Evolutionary conservation across 2,797 vertebrate species (phyloP).

Genomic region (Sebastes hubbsi): DNA sequence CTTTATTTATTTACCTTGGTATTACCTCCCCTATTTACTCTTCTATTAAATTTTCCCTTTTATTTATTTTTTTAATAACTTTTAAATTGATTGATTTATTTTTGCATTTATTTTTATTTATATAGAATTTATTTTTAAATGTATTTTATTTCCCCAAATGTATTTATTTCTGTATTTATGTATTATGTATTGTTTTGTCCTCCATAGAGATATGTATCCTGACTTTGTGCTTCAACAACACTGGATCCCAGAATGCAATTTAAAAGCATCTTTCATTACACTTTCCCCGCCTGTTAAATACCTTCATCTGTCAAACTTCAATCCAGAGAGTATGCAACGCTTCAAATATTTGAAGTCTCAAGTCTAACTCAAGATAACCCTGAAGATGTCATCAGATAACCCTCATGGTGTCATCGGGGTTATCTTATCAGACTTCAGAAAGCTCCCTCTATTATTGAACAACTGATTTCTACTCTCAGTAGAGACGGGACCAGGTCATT

Average conservation of each 20-base stretch:
- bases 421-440: background rate
- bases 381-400: background rate
- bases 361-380: slow-evolving; percentile 1
- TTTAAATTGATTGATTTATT: too few species aligned
- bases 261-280: background rate
- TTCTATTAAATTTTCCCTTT: too few species aligned
- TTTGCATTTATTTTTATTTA: too few species aligned
- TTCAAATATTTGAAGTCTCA: slow-evolving; percentile 6
- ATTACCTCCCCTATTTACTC: too few species aligned
- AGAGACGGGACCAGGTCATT: too few species aligned
- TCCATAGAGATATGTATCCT: too few species aligned
- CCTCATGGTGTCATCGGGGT: background rate
- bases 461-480: background rate
- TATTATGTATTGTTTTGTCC: too few species aligned
- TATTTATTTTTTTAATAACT: too few species aligned
- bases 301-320: background rate
- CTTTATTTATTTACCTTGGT: too few species aligned
- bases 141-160: too few species aligned
- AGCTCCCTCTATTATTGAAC: background rate
- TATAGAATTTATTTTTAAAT: too few species aligned
- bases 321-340: background rate
- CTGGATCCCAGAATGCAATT: background rate
- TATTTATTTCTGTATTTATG: too few species aligned
- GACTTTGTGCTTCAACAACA: background rate
- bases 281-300: background rate